Base-by-base conservation (phyloP, 1,140 invertebrate species). In the Galleria mellonella region DNA sequence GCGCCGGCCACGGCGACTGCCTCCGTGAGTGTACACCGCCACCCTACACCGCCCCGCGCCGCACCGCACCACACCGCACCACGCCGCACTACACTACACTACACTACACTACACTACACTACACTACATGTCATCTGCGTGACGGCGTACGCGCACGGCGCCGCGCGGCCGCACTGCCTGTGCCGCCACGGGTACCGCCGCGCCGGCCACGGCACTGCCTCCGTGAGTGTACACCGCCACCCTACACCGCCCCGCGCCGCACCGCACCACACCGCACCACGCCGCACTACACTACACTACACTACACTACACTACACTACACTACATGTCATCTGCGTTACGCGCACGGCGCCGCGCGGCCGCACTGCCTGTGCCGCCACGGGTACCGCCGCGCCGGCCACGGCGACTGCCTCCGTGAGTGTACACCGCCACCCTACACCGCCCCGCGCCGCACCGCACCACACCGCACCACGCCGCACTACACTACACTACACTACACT, bases 401-500 rank as follows among this genome's bases (percentile, higher is more conserved):
- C 47, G 88, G 92, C 40, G 89, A 93, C 27, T 94, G 89, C 75
- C 93, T 95, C 72, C 83, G 90, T 41, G n/a, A n/a, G n/a, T n/a
- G n/a, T n/a, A n/a, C 92, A 92, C 71, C 83, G 90, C 38, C 94
- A 95, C 76, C 93, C 93, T 89, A 51, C 67, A 87, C 8, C 93
- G 95, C 87, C 93, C 93, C 75, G 92, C 68, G 92, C 59, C 90
- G 90, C 35, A 95, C 94, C 85, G 89, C 90, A 49, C 93, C n/a
- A n/a, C n/a, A n/a, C n/a, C n/a, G n/a, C n/a, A n/a, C n/a, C n/a
- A n/a, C n/a, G n/a, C n/a, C n/a, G n/a, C n/a, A n/a, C n/a, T n/a
- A n/a, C n/a, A n/a, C n/a, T n/a, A n/a, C n/a, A n/a, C n/a, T n/a
- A n/a, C n/a, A n/a, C n/a, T n/a, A n/a, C n/a, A n/a, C n/a, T n/a